Evolutionary conservation across 2,113 vertebrate genomes (phyloP), one percentile per base, ranked within the genome.

Genomic region (Pseudopipra pipra): DNA sequence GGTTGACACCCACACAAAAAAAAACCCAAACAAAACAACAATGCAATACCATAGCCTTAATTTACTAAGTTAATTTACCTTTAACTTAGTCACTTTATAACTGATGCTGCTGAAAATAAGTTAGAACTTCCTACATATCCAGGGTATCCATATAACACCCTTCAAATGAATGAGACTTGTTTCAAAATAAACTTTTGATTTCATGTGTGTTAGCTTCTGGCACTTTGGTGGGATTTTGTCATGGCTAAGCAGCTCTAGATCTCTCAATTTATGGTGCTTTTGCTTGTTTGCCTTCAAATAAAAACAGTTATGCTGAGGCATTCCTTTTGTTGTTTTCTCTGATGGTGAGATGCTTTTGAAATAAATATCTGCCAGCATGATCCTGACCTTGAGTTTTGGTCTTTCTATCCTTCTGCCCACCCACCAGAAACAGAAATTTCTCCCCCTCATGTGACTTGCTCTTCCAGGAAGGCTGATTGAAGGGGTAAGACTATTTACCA

Each of bases 401-500:
- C 23, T 87, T 56, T 79, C 55, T 62, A 5, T 35, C 23, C n/a
- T 47, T 85, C 30, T 82, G 24, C 11, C 21, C 39, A 52, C 7
- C 17, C 16, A 47, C 3, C 21, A 16, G 3, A 59, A 90, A 61
- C 20, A 54, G n/a, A 70, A 92, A 68, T 71, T 27, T 17, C 11
- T 49, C 31, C 28, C 11, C 37, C 49, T 77, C n/a, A 27, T 30
- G 31, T 21, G 46, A 65, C 65, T 72, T 89, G 9, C 4, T 52
- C n/a, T 75, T 75, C 68, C 62, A 87, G 27, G 31, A 81, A 89
- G 14, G 11, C 6, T 52, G 41, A 9, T 33, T 87, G n/a, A 95
- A 95, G 90, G 8, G 9, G 25, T n/a, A 88, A 90, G 54, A 56
- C 19, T 62, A 63, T 89, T 90, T 94, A 79, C 25, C 16, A 46